These are phyloP conservation scores for Parazoanthus atlanticus DNA, from an alignment of 92 coral and sea anemone species.

Conservation along the genomic window DNA sequence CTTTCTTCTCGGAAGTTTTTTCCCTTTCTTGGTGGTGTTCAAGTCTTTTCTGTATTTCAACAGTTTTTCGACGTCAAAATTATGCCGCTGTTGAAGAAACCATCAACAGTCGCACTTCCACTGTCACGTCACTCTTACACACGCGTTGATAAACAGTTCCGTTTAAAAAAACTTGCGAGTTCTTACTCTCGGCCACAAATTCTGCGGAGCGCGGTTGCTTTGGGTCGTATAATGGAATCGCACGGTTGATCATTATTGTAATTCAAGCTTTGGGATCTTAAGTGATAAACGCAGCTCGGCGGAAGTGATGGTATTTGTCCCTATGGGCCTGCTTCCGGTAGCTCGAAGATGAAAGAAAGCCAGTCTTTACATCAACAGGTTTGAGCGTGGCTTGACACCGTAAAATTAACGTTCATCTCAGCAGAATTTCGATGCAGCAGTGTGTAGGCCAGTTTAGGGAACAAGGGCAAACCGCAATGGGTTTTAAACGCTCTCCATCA, in stretches of 20 bases:
- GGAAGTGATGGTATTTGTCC: constrained; percentile 77
- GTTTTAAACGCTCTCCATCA: constrained; percentile 25
- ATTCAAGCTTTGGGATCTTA: no score
- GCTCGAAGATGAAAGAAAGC: constrained; percentile 45
- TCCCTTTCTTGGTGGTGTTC: neutral
- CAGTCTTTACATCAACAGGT: constrained; percentile 58
- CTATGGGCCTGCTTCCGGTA: constrained; percentile 90
- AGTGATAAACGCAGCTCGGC: no score
- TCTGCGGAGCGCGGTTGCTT: neutral
- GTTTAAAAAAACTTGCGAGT: neutral
- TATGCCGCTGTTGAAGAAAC: neutral
- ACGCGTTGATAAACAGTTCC: neutral
- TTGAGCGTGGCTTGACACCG: neutral
- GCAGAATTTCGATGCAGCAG: neutral
- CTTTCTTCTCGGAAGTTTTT: neutral
- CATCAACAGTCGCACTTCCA: neutral
- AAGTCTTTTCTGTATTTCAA: neutral
- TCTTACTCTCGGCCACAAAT: neutral
- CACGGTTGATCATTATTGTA: no score
- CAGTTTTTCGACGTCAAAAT: neutral
- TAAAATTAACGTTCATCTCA: neutral
- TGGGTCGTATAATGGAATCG: no score
- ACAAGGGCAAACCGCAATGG: constrained; percentile 29
- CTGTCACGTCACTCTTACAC: neutral
- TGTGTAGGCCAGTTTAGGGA: neutral